These are phyloP conservation scores for Melanocharis versteri DNA, from an alignment of 2,113 vertebrate species.

Conservation along the genomic window DNA sequence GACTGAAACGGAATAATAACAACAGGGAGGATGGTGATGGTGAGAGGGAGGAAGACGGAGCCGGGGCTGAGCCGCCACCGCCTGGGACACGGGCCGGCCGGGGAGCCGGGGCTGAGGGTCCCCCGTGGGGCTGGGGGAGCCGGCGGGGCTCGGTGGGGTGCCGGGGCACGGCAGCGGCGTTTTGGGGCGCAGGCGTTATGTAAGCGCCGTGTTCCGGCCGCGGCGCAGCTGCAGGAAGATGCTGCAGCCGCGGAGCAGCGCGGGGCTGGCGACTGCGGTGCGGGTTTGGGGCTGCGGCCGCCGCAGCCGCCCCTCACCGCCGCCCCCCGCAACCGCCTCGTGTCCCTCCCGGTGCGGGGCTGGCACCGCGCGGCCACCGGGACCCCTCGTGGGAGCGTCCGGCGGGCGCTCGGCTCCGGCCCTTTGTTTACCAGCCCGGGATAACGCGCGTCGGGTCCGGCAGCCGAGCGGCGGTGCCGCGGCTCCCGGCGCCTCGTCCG, in stretches of 20 bases:
- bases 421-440: constrained; percentile 24
- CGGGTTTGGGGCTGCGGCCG: not conserved
- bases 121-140: not conserved
- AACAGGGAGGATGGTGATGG: not conserved
- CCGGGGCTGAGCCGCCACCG: not conserved
- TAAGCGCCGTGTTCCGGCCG: constrained; percentile 11
- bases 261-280: constrained; percentile 28
- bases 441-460: not conserved
- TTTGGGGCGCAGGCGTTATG: constrained; percentile 22
- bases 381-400: not conserved
- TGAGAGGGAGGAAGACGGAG: not conserved
- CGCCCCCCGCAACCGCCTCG: not conserved
- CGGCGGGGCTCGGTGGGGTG: not conserved
- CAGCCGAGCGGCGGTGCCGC: not conserved
- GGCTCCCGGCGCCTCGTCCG: not conserved
- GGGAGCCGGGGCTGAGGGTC: not conserved
- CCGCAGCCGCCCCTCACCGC: not conserved
- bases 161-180: not conserved
- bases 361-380: not conserved
- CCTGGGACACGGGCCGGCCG: not conserved
- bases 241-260: constrained; percentile 28
- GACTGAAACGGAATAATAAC: not conserved
- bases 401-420: not conserved
- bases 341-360: not conserved
- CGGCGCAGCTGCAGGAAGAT: constrained; percentile 30